A percentile compares a stretch with the other conserved stretches of the same genome.
Conservation (phyloP, 1,140 invertebrate species). For the Lanistes nyassanus region DNA sequence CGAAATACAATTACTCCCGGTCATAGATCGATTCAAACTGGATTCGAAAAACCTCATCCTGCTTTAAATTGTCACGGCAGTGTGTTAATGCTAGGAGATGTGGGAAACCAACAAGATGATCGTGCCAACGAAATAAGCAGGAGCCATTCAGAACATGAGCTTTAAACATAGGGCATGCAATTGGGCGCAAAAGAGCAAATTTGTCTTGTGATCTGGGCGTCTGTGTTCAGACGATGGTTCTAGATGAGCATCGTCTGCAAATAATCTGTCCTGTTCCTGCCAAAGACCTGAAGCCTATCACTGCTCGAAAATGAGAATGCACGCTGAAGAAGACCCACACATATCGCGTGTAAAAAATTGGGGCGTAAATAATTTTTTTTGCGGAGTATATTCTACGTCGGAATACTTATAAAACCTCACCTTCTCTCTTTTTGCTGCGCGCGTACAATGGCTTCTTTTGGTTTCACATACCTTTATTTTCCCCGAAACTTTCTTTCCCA, state of each 20-base stretch:
- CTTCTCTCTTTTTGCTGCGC: background rate
- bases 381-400: no score
- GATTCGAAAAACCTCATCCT: background rate
- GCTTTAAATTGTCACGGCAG: background rate
- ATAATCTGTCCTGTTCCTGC: no score
- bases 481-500: background rate
- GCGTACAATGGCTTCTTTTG: background rate
- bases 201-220: background rate
- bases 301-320: no score
- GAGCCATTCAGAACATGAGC: no score
- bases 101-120: background rate
- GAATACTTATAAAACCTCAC: no score
- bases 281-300: no score
- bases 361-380: no score
- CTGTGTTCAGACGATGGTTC: no score
- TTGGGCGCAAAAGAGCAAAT: background rate
- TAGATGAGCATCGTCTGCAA: background rate
- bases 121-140: background rate
- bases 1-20: conserved; percentile 31
- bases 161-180: background rate
- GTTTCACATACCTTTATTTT: background rate
- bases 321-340: no score
- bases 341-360: no score
- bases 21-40: conserved; percentile 24
- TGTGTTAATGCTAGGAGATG: conserved; percentile 1